Conservation (phyloP, 92 coral and sea anemone genomes). For the Hydrozoanthus gracilis region DNA sequence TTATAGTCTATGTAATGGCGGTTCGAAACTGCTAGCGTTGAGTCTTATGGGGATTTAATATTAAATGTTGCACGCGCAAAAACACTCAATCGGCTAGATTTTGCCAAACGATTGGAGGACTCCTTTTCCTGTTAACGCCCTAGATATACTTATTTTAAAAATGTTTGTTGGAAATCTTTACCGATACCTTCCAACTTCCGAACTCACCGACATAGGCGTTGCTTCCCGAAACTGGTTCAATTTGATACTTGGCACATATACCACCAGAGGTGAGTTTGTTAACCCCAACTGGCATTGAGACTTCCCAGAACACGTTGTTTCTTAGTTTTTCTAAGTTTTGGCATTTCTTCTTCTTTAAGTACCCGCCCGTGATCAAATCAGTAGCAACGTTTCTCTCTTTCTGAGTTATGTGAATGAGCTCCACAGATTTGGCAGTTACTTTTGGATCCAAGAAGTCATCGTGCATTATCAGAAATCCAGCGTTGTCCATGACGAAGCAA, state of each 20-base stretch:
- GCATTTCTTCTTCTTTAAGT: slow-evolving; percentile 48
- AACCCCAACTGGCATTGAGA: slow-evolving; percentile 34
- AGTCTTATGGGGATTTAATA: too few species aligned
- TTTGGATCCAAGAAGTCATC: slow-evolving; percentile 58
- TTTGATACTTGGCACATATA: slow-evolving; percentile 51
- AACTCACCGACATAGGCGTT: slow-evolving; percentile 65
- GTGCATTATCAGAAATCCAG: slow-evolving; percentile 67
- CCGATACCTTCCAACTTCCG: not conserved
- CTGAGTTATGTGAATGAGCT: slow-evolving; percentile 60
- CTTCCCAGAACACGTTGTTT: slow-evolving; percentile 52
- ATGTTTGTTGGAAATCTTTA: not conserved
- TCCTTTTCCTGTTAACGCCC: too few species aligned
- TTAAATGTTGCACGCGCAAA: too few species aligned
- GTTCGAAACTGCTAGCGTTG: too few species aligned
- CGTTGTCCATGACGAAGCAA: slow-evolving; percentile 66
- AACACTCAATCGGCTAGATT: too few species aligned
- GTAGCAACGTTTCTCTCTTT: slow-evolving; percentile 58
- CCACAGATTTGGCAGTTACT: slow-evolving; percentile 35
- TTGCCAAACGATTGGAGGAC: too few species aligned
- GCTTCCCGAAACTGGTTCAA: slow-evolving; percentile 28
- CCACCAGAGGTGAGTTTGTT: slow-evolving; percentile 13
- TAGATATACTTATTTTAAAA: too few species aligned
- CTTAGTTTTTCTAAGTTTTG: slow-evolving; percentile 53
- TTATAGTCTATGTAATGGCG: too few species aligned
- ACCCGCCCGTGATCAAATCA: slow-evolving; percentile 54